Base-by-base conservation (phyloP, 2,888 invertebrate species). In the Ferrisia virgata region DNA sequence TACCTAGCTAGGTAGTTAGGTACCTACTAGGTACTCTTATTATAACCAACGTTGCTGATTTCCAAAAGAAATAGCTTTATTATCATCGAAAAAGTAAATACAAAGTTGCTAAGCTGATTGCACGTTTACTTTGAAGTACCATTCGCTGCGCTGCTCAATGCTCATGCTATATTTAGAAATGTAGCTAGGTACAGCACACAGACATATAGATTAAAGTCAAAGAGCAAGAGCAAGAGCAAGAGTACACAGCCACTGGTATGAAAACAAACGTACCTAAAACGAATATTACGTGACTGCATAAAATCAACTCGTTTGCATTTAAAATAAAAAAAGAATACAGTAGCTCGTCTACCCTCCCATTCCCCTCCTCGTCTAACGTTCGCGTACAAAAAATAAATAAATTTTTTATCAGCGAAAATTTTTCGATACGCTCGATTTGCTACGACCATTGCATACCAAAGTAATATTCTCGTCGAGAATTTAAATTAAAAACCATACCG, bases 351-450 rank as follows among this genome's bases (percentile, higher is more conserved):
- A 11, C 43, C 13, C 43, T 15, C 15, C 15, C 2, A 3, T 15
- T 3, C 1, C 43, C 15, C 43, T 43, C 64, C 28, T 28, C 28
- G 13, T 64, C 53, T n/a, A 13, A 1, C 11, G 25, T n/a, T 1
- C 31, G 72, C 33, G 72, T 36, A 25, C 72, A 33, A 72, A 72
- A 72, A 72, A 72, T 25, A 25, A 72, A 72, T 25, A 25, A 72
- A 72, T 33, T 72, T 72, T 64, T 36, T 72, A 31, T 72, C 72
- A 47, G 72, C 36, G 64, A 33, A 33, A 72, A 72, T 33, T 72
- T 72, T 72, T 33, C 72, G 72, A 72, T 72, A 72, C 72, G 72
- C 72, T 72, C 72, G 72, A 72, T 72, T 72, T 72, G 72, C 72
- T 64, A 64, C 58, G 58, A 28, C 58, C 25, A 11, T 72, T 72